These are phyloP conservation scores for Parelbella ahira DNA, from an alignment of 2,888 invertebrate genomes.

Conservation along the genomic window DNA sequence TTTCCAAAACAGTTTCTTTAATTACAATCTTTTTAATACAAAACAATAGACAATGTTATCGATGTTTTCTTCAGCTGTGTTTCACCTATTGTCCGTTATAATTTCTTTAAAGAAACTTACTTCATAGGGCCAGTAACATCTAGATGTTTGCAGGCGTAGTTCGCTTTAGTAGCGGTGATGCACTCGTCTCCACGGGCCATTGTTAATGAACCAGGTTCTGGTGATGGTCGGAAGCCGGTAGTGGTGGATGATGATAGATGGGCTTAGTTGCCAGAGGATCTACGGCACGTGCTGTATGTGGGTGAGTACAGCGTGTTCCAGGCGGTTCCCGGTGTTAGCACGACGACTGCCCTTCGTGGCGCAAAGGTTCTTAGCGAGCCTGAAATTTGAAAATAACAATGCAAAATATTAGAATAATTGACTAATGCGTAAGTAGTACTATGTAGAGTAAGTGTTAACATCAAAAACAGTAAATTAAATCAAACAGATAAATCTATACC, in stretches of 20 bases:
- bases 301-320: conserved; percentile 91
- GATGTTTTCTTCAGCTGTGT: too few species aligned
- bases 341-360: conserved; percentile 91
- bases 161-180: conserved; percentile 67
- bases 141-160: conserved; percentile 63
- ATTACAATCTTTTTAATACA: too few species aligned
- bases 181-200: conserved; percentile 78
- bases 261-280: conserved; percentile 42
- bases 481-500: too few species aligned
- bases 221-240: conserved; percentile 34
- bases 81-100: too few species aligned
- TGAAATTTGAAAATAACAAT: too few species aligned
- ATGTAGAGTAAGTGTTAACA: too few species aligned
- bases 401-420: too few species aligned
- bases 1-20: too few species aligned
- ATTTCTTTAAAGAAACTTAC: conserved; percentile 47
- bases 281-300: conserved; percentile 93
- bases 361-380: conserved; percentile 90
- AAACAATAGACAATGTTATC: too few species aligned
- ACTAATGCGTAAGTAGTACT: too few species aligned
- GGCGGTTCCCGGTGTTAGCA: conserved; percentile 90
- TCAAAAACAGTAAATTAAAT: too few species aligned
- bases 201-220: conserved; percentile 32
- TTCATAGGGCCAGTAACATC: conserved; percentile 61
- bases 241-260: conserved; percentile 50